phyloP scores from a whole-genome alignment of 2,888 invertebrate species.

The Zelleria hepariella region DNA sequence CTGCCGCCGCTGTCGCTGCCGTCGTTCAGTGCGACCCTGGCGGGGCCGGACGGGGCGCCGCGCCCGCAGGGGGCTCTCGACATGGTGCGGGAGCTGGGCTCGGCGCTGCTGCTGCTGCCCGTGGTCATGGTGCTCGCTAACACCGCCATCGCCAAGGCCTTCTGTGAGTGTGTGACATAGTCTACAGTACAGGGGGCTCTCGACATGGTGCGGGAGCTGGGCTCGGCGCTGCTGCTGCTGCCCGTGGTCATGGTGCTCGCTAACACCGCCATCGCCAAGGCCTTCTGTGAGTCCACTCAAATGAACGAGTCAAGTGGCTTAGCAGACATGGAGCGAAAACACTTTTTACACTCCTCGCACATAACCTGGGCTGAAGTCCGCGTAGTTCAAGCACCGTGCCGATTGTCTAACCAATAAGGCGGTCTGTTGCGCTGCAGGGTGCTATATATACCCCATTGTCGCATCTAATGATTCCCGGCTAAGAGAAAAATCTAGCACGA shows the following conservation, averaged over 20 bases:
- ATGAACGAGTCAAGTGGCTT: too few relatives aligned
- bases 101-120: constrained; percentile 85
- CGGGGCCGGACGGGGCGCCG: constrained; percentile 73
- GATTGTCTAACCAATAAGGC: too few relatives aligned
- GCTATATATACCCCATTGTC: too few relatives aligned
- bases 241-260: constrained; percentile 91
- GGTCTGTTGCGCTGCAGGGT: too few relatives aligned
- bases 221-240: constrained; percentile 83
- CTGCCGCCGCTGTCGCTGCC: constrained; percentile 78
- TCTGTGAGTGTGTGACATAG: constrained; percentile 85
- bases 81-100: constrained; percentile 80
- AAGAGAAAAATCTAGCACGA: too few relatives aligned
- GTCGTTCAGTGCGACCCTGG: constrained; percentile 68
- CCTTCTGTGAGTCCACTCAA: constrained; percentile 87
- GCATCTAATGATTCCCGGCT: too few relatives aligned
- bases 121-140: constrained; percentile 91
- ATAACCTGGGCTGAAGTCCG: too few relatives aligned
- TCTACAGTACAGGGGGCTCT: too few relatives aligned
- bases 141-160: constrained; percentile 95
- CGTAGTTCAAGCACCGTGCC: too few relatives aligned
- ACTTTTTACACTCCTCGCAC: too few relatives aligned
- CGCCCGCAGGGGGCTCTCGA: constrained; percentile 75
- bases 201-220: constrained; percentile 80
- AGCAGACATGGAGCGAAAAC: constrained; percentile 77
- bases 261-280: constrained; percentile 95